Evolutionary conservation across 2,888 invertebrate species (phyloP).

Genomic region (Agrypnus murinus): DNA sequence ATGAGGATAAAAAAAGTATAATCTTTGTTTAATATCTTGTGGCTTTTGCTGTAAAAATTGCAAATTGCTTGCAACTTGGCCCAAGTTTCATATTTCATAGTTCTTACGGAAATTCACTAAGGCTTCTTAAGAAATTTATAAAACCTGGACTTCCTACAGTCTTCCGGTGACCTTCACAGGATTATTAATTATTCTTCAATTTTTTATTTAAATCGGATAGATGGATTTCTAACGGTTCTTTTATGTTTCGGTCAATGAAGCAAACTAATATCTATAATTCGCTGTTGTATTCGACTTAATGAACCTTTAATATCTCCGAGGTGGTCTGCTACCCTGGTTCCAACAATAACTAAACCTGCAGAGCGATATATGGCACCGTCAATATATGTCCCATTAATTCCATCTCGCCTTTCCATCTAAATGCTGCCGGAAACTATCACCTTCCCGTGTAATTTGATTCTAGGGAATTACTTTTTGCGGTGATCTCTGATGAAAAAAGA

Average conservation of each 20-base stretch:
- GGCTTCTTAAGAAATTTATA: constrained; percentile 1
- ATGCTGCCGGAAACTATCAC: constrained; percentile 50
- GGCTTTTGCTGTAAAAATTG: too few relatives aligned
- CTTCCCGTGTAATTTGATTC: constrained; percentile 49
- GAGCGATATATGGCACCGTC: constrained; percentile 58
- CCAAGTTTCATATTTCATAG: constrained; percentile 13
- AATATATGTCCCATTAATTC: constrained; percentile 57
- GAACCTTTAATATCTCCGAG: constrained; percentile 54
- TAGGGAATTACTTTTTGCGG: constrained; percentile 48
- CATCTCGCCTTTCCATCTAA: constrained; percentile 54
- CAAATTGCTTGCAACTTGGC: too few relatives aligned
- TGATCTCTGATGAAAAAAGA: constrained; percentile 38
- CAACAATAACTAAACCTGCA: constrained; percentile 54
- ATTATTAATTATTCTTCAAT: neutral
- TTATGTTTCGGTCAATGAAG: constrained; percentile 32
- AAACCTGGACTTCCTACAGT: neutral
- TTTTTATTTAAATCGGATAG: constrained; percentile 4
- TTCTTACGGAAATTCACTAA: neutral
- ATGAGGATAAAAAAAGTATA: too few relatives aligned
- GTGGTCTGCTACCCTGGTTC: constrained; percentile 53
- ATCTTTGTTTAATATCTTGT: too few relatives aligned
- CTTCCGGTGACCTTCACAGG: neutral
- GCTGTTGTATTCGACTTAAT: constrained; percentile 48
- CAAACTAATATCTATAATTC: constrained; percentile 30
- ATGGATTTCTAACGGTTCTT: constrained; percentile 12